These are phyloP conservation scores for Myotis yumanensis DNA, from an alignment of 2,113 vertebrate genomes.

Conservation along the genomic window DNA sequence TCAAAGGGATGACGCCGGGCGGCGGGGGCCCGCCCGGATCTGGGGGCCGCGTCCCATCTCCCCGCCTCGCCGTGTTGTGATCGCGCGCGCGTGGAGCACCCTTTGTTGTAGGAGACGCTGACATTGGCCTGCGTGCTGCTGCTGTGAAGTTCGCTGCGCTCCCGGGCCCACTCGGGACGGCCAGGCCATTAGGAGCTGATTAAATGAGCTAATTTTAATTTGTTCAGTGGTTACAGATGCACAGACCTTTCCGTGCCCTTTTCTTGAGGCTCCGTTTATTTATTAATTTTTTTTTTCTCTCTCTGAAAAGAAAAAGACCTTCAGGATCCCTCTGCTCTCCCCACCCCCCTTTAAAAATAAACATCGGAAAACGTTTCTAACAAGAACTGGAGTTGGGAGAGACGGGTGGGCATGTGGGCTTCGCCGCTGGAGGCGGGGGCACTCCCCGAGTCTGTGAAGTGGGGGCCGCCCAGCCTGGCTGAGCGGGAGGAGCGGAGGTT, in stretches of 20 bases:
- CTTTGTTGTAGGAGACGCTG: slow-evolving; percentile 74
- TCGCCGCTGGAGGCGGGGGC: neutral
- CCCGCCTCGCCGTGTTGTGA: slow-evolving; percentile 44
- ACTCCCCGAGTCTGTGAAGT: neutral
- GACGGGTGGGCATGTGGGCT: neutral
- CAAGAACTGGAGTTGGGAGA: slow-evolving; percentile 15
- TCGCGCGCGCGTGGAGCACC: slow-evolving; percentile 55
- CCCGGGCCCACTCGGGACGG: slow-evolving; percentile 72
- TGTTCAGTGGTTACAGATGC: slow-evolving; percentile 79
- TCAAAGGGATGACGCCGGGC: slow-evolving; percentile 60
- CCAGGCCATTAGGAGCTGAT: slow-evolving; percentile 80
- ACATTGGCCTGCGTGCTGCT: slow-evolving; percentile 71
- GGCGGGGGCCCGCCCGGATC: neutral
- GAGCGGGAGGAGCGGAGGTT: neutral
- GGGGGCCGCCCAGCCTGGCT: neutral
- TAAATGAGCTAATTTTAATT: slow-evolving; percentile 83
- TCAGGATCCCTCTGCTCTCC: slow-evolving; percentile 42
- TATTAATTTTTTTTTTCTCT: slow-evolving; percentile 55
- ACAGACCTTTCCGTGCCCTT: slow-evolving; percentile 73
- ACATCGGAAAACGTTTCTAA: slow-evolving; percentile 38
- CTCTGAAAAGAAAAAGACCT: slow-evolving; percentile 60
- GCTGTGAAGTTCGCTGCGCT: slow-evolving; percentile 75
- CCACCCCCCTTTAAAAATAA: slow-evolving; percentile 59
- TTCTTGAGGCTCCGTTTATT: slow-evolving; percentile 71
- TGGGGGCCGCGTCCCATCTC: neutral